Base-by-base conservation (phyloP, 2,797 vertebrate genomes). In the Microctenopoma stevenorrisi region DNA sequence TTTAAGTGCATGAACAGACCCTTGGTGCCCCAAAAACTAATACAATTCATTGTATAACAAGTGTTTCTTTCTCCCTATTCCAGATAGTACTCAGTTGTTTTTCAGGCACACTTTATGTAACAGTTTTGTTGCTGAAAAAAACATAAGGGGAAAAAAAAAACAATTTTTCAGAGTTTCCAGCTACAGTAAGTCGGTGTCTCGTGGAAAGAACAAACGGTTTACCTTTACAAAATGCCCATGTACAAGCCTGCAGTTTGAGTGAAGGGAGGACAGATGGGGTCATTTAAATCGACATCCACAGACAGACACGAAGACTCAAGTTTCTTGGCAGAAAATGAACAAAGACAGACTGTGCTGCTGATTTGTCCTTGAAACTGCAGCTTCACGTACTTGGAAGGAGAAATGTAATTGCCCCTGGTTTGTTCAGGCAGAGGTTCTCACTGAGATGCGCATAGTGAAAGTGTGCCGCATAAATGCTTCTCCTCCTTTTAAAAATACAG, bases 21-120 rank as follows among this genome's bases (percentile, higher is more conserved):
- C 86, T 87, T 86, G 84, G 88, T 90, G 90, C 82, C 81, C 84
- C 62, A 50, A 62, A 85, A 75, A 83, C 68, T 44, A 88, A 89
- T 88, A 92, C 91, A 91, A 78, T 86, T 92, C 92, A 92, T 93
- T 94, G 91, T 93, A 91, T 91, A 92, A 90, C 93, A 94, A 91
- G 88, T 90, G 85, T 91, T 93, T 92, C 75, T 85, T 78, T 90
- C 81, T 81, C 74, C 46, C 53, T 81, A 76, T 75, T 83, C 73
- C 78, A 85, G 60, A 90, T 87, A 85, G 69, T 85, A 86, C 70
- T 91, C 83, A 82, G 76, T 88, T 91, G 88, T 74, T 95, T 95
- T 94, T 96, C 96, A 98, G 96, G 97, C 96, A 98, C 96, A 89
- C 96, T 83, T 94, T 80, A 93, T 91, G 77, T 91, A 94, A 94